Evolutionary conservation across 2,888 invertebrate genomes (phyloP).

Genomic region (Hypena proboscidalis): DNA sequence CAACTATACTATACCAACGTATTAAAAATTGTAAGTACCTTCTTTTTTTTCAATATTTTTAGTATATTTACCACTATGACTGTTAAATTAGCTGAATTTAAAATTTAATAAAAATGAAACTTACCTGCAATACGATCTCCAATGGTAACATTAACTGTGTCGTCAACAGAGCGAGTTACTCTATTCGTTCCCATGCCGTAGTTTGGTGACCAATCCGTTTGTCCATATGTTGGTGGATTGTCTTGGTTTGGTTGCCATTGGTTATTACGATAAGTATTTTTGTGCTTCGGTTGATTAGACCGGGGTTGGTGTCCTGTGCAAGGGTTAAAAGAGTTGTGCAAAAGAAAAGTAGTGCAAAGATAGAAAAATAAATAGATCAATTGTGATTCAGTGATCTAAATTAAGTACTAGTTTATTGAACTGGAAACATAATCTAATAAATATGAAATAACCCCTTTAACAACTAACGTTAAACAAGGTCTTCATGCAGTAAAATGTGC

Average conservation of each 20-base stretch:
- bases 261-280: background rate
- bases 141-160: slow-evolving; percentile 9
- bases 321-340: slow-evolving; percentile 14
- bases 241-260: background rate
- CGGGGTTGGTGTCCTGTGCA: slow-evolving; percentile 23
- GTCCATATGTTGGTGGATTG: background rate
- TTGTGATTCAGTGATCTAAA: no score
- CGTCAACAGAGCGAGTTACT: slow-evolving; percentile 11
- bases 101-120: background rate
- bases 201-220: slow-evolving; percentile 14
- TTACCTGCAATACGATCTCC: slow-evolving; percentile 37
- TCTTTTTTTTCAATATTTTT: no score
- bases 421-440: no score
- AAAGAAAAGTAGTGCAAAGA: slow-evolving; percentile 1
- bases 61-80: no score
- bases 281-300: background rate
- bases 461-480: no score
- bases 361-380: background rate
- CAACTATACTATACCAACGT: no score
- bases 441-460: no score
- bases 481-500: no score
- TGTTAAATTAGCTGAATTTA: no score
- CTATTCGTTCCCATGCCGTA: slow-evolving; percentile 11
- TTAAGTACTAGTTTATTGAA: no score
- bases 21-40: no score